A percentile compares a stretch with the other conserved stretches of the same genome.
phyloP scores from a whole-genome alignment of 2,888 invertebrate genomes.

The Cyaniris semiargus region DNA sequence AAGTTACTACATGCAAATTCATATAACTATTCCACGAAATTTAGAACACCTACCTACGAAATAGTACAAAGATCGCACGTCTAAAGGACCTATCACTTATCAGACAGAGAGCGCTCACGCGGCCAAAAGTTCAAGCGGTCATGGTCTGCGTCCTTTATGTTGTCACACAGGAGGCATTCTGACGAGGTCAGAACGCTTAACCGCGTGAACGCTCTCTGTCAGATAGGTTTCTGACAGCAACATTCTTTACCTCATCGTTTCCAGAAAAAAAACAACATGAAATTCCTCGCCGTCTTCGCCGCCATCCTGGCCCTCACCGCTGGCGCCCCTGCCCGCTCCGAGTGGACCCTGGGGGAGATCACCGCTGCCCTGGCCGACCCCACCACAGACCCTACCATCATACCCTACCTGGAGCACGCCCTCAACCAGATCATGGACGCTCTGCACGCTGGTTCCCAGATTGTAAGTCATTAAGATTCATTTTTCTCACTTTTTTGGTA shows the following conservation, averaged over 20 bases:
- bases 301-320: constrained; percentile 45
- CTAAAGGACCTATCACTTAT: no score
- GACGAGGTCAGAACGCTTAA: no score
- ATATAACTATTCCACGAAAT: no score
- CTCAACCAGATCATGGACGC: constrained; percentile 50
- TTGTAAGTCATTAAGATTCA: constrained; percentile 47
- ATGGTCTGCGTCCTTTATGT: no score
- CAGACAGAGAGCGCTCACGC: no score
- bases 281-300: constrained; percentile 56
- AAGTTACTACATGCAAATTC: no score
- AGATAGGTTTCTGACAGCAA: background rate
- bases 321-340: constrained; percentile 44
- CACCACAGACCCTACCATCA: constrained; percentile 48
- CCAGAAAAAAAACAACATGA: constrained; percentile 43
- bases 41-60: no score
- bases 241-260: background rate
- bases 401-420: constrained; percentile 54
- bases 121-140: no score
- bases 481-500: no score
- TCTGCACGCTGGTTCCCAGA: constrained; percentile 48
- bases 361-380: constrained; percentile 54
- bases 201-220: no score
- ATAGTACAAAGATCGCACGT: no score
- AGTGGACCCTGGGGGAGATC: constrained; percentile 44
- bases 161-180: no score